These are phyloP conservation scores for Siniperca chuatsi DNA, from an alignment of 2,113 vertebrate genomes.

Conservation along the genomic window DNA sequence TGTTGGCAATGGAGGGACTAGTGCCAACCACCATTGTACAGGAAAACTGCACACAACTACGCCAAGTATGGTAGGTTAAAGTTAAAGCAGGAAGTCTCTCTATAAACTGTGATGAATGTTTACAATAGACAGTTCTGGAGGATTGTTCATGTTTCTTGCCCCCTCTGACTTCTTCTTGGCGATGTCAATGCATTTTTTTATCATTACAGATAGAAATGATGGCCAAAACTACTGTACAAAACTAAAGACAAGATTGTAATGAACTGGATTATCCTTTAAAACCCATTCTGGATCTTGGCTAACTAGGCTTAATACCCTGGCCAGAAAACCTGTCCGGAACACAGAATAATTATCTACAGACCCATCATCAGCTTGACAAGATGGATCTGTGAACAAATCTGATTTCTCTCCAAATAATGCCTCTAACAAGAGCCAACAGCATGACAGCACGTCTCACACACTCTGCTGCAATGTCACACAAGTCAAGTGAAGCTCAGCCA, in stretches of 20 bases:
- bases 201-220: neutral
- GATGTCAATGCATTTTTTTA: neutral
- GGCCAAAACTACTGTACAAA: neutral
- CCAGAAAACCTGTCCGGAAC: neutral
- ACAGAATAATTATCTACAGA: neutral
- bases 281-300: neutral
- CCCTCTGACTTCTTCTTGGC: neutral
- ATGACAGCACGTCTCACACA: constrained; percentile 26
- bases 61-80: neutral
- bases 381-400: constrained; percentile 37
- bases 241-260: neutral
- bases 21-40: too few relatives aligned
- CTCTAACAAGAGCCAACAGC: constrained; percentile 39
- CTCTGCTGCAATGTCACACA: constrained; percentile 53
- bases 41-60: neutral
- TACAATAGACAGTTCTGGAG: neutral
- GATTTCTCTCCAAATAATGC: neutral
- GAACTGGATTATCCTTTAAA: neutral
- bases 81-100: neutral
- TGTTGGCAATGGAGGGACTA: too few relatives aligned
- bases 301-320: neutral
- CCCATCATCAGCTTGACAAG: constrained; percentile 9
- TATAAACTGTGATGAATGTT: too few relatives aligned
- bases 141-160: neutral
- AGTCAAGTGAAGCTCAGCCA: constrained; percentile 48